Evolutionary conservation across 2,888 invertebrate genomes (phyloP).

Genomic region (Amphimallon solstitiale): DNA sequence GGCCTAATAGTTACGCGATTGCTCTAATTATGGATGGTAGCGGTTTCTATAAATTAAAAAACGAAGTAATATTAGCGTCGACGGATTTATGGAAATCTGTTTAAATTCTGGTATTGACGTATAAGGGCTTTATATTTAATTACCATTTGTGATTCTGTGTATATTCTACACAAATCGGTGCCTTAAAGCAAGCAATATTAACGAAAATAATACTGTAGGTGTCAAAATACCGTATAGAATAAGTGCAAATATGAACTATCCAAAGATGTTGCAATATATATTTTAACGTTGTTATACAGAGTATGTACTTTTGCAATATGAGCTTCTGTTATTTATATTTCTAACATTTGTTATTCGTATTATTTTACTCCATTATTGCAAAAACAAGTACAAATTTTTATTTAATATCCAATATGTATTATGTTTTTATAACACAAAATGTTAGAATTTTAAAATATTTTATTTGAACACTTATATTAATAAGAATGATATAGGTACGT

Average conservation of each 20-base stretch:
- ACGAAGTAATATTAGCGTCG: too few species aligned
- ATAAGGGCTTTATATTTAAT: too few species aligned
- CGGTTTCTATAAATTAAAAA: too few species aligned
- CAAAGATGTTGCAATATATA: constrained; percentile 30
- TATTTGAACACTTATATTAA: constrained; percentile 1
- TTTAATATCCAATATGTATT: constrained; percentile 5
- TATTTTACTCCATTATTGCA: constrained; percentile 11
- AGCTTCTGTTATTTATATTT: too few species aligned
- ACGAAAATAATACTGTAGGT: background rate
- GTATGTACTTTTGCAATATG: constrained; percentile 17
- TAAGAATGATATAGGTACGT: background rate
- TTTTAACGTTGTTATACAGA: constrained; percentile 7
- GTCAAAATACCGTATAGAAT: constrained; percentile 7
- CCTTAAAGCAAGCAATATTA: background rate
- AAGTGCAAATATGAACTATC: constrained; percentile 10
- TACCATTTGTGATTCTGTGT: too few species aligned
- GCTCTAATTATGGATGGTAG: too few species aligned
- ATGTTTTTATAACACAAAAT: constrained; percentile 9
- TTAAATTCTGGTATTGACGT: too few species aligned
- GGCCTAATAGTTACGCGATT: too few species aligned
- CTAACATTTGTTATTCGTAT: background rate
- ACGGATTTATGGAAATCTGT: too few species aligned
- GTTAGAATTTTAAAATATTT: background rate
- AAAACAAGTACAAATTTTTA: constrained; percentile 26
- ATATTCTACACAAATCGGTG: background rate